phyloP scores from a whole-genome alignment of 2,797 vertebrate genomes.

The Lacerta viridis region DNA sequence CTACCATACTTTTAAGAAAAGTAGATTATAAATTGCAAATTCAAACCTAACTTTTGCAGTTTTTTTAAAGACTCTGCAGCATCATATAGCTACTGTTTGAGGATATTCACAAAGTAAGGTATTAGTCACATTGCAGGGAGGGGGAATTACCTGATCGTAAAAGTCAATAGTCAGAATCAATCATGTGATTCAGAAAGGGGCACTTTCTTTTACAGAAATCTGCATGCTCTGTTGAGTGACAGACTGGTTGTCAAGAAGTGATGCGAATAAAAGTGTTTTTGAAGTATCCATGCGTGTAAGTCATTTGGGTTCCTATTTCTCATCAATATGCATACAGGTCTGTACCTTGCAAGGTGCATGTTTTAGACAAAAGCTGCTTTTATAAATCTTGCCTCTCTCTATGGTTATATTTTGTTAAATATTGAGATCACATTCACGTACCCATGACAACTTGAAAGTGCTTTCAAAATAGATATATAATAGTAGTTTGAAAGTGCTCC shows the following conservation, averaged over 20 bases:
- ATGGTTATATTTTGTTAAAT: not conserved
- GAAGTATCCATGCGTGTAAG: not conserved
- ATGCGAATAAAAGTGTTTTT: not conserved
- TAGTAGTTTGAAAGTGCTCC: not conserved
- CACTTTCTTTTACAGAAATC: not conserved
- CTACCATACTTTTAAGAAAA: not conserved
- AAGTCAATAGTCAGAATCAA: not conserved
- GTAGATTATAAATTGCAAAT: not conserved
- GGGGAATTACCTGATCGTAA: no score
- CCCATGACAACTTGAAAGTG: not conserved
- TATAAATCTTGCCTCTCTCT: not conserved
- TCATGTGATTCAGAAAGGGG: conserved; percentile 10
- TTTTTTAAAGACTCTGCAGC: not conserved
- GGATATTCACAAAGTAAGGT: not conserved
- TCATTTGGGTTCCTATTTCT: conserved; percentile 5
- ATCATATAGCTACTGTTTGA: not conserved
- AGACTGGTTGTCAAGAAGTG: conserved; percentile 4
- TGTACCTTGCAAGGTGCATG: not conserved
- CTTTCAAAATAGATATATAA: not conserved
- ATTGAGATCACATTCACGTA: not conserved
- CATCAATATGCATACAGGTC: not conserved
- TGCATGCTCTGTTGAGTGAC: conserved; percentile 13
- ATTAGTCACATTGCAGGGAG: not conserved
- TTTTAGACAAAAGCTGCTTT: not conserved
- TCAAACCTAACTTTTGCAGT: not conserved